A percentile compares a stretch with the other conserved stretches of the same genome.
phyloP scores from a whole-genome alignment of 2,888 invertebrate species.

The Micropterix aruncella region DNA sequence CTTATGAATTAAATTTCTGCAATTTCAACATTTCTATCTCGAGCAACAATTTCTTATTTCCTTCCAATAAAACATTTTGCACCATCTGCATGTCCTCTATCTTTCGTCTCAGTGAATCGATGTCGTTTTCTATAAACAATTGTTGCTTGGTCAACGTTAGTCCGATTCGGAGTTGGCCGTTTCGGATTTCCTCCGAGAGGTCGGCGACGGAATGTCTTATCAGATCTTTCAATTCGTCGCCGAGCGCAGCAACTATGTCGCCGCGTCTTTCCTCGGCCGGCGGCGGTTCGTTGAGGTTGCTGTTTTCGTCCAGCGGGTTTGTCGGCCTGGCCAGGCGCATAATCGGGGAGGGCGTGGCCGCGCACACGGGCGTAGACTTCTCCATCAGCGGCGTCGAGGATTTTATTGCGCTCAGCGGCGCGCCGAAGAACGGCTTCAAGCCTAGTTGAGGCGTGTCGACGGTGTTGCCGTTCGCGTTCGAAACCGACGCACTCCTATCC shows the following conservation, averaged over 20 bases:
- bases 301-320: not conserved
- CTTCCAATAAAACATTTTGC: conserved; percentile 30
- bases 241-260: conserved; percentile 15
- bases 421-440: too few species aligned
- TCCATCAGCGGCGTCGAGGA: conserved; percentile 28
- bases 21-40: conserved; percentile 34
- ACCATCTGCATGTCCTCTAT: conserved; percentile 24
- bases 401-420: conserved; percentile 24
- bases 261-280: conserved; percentile 13
- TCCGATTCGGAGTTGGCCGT: conserved; percentile 33
- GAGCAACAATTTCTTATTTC: conserved; percentile 32
- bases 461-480: not conserved
- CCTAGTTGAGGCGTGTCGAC: not conserved
- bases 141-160: conserved; percentile 35
- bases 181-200: conserved; percentile 28
- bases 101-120: conserved; percentile 23
- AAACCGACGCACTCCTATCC: not conserved
- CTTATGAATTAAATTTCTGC: not conserved
- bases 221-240: conserved; percentile 32
- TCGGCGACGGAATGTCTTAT: conserved; percentile 26
- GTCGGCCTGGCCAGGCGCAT: not conserved
- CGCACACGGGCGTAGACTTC: conserved; percentile 18
- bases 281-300: conserved; percentile 14
- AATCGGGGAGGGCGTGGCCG: conserved; percentile 23
- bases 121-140: conserved; percentile 30